Base-by-base conservation (phyloP, 2,113 vertebrate species). In the Dermatemys mawii region DNA sequence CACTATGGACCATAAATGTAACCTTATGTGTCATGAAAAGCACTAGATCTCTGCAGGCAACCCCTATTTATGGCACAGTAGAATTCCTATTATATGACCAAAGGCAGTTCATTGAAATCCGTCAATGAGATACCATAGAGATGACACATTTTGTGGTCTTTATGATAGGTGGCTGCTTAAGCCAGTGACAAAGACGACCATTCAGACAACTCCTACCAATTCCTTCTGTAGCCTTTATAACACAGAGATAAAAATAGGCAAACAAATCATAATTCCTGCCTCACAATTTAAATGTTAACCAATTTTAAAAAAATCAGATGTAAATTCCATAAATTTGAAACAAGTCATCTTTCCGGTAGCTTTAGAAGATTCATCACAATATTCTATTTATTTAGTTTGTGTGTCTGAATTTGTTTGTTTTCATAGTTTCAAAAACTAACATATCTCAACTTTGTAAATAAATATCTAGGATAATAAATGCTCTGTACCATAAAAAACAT, bases 271-370 rank as follows among this genome's bases (percentile, higher is more conserved):
- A 70, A 70, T 19, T 54, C 75, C 38, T 73, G 8, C 55, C 50
- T 85, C 44, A 29, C 2, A 35, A 83, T 48, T 38, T 51, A 76
- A 57, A 93, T 84, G 32, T 54, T 8, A 88, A 2, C 21, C 35
- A 78, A 32, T 53, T 67, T 94, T 84, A 76, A 4, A 55, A 86
- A 57, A 84, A 2, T 57, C 4, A 41, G 29, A n/a, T 83, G n/a
- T 16, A 83, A 91, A 96, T 81, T 41, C 3, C 32, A 84, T 12
- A 57, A 78, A 76, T 87, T 88, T 84, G 46, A 94, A 86, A 81
- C 16, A 83, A 78, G 27, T 2, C 2, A 11, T 16, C 11, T 50
- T 83, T 1, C 0, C 0, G 0, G 11, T n/a, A 10, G 2, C 17
- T 41, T 55, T 41, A 29, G 22, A 41, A 86, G 73, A 51, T 87